Conservation (phyloP, 2,113 vertebrate genomes). For the Nothocercus julius region DNA sequence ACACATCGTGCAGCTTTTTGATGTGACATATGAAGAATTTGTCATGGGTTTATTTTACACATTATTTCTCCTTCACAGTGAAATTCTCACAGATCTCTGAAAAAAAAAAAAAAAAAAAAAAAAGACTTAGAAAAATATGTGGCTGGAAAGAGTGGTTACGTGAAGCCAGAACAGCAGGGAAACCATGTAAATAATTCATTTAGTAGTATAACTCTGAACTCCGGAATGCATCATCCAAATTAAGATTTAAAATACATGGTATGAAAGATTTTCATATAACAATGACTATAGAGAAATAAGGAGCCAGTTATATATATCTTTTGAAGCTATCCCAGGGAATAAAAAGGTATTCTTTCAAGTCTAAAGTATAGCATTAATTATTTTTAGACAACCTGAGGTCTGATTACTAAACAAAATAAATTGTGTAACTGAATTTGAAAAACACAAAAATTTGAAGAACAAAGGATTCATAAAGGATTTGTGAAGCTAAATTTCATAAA, state of each 20-base stretch:
- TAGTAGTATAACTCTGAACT: background rate
- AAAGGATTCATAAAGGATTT: background rate
- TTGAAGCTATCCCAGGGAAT: background rate
- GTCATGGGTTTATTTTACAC: rapidly evolving
- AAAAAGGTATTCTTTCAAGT: background rate
- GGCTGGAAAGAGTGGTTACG: background rate
- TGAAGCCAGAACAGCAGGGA: background rate
- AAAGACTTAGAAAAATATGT: background rate
- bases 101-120: background rate
- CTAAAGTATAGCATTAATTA: background rate
- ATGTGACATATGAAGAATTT: background rate
- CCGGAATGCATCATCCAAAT: background rate
- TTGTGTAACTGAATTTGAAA: background rate
- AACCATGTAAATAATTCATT: background rate
- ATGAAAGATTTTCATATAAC: background rate
- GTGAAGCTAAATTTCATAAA: background rate
- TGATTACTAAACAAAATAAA: background rate
- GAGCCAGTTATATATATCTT: rapidly evolving
- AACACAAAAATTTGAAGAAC: background rate
- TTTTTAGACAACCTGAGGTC: background rate
- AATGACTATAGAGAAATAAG: background rate
- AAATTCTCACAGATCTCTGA: background rate
- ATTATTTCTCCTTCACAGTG: background rate
- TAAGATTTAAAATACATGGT: background rate
- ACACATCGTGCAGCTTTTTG: background rate